Evolutionary conservation across 2,113 vertebrate species (phyloP).

Genomic region (Datnioides undecimradiatus): DNA sequence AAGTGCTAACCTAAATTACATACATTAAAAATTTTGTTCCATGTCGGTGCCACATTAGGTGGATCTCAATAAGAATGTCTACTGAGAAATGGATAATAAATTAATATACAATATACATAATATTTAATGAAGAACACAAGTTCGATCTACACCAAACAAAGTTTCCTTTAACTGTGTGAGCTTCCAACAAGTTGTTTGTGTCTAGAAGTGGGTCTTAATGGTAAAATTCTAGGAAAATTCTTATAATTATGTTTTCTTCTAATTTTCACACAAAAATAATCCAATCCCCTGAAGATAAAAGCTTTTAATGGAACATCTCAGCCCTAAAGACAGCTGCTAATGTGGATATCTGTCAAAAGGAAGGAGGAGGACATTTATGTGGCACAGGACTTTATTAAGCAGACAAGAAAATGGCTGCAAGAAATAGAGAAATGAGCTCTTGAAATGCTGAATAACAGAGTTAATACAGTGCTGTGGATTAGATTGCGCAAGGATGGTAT

Average conservation of each 20-base stretch:
- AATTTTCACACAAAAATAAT: background rate
- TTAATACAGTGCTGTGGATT: constrained; percentile 35
- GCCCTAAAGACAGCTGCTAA: constrained; percentile 35
- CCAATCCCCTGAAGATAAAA: constrained; percentile 2
- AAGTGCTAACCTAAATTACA: too few species aligned
- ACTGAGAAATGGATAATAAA: too few species aligned
- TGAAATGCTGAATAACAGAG: constrained; percentile 13
- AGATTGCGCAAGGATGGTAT: constrained; percentile 6
- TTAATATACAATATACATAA: too few species aligned
- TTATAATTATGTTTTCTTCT: background rate
- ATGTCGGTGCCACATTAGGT: background rate
- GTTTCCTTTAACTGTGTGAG: background rate
- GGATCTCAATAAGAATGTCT: background rate
- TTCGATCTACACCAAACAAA: background rate
- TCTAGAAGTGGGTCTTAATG: background rate
- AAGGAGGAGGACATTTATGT: constrained; percentile 16
- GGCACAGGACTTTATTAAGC: constrained; percentile 33
- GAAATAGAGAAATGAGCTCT: constrained; percentile 28
- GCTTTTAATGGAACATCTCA: constrained; percentile 22
- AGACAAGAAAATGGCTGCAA: constrained; percentile 35
- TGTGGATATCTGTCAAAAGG: constrained; percentile 40
- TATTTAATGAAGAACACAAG: background rate
- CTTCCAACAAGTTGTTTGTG: background rate
- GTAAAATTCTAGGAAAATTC: background rate
- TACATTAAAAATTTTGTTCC: background rate